Evolutionary conservation across 2,888 invertebrate genomes (phyloP), one percentile per base, ranked within the genome.

Genomic region (Vannuccia rotundouncinata): DNA sequence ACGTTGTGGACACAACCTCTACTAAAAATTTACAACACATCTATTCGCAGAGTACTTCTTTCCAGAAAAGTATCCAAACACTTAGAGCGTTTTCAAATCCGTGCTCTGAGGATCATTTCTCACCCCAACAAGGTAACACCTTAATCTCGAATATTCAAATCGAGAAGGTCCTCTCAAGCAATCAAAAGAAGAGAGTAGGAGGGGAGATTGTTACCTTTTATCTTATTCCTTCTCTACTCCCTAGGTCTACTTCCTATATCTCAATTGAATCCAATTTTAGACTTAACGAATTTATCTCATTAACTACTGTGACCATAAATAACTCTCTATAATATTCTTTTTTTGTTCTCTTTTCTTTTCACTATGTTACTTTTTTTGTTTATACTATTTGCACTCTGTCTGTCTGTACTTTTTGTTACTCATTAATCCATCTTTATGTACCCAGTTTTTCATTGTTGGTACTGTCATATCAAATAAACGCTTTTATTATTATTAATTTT

Each of bases 401-500:
- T 22, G 10, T n/a, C n/a, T n/a, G n/a, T n/a, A n/a, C n/a, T n/a
- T n/a, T n/a, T n/a, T n/a, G n/a, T n/a, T n/a, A n/a, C n/a, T n/a
- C 25, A 13, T 13, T 66, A 22, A 66, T 66, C 25, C 66, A 66
- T 66, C 10, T 66, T 66, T 22, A 66, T 66, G 66, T 22, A 66
- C 66, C 66, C 66, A 66, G 45, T 10, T 45, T 45, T 45, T 10
- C 10, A 45, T 45, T 45, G 5, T 45, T 45, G 45, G 45, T 45
- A 45, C 25, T 66, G 13, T 66, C 22, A 17, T 66, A 27, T 66
- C 66, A 13, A 22, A 66, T 22, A 66, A 66, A 66, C 22, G 66
- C 66, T 13, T n/a, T 66, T 66, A 66, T 66, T 45, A 66, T 66
- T 66, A 66, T 66, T 66, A 66, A 22, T 66, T 22, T 66, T 66